phyloP scores from a whole-genome alignment of 2,797 vertebrate species.

The Parauchenoglanis punctatus region DNA sequence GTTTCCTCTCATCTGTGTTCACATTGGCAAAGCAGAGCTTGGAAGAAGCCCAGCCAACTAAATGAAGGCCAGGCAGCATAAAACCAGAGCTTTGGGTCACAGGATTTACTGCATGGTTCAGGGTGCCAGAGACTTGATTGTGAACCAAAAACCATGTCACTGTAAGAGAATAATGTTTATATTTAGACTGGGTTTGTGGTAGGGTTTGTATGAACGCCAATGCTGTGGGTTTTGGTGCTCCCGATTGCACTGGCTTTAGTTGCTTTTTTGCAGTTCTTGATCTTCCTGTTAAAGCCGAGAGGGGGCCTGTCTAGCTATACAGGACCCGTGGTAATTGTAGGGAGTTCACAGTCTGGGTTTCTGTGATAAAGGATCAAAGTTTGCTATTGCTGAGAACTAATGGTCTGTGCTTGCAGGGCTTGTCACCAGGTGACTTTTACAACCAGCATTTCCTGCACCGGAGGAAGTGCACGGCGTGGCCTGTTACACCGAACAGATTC shows the following conservation, averaged over 20 bases:
- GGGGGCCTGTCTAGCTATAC: conserved; percentile 20
- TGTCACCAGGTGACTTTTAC: conserved; percentile 53
- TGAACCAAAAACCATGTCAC: conserved; percentile 42
- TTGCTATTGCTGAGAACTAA: conserved; percentile 37
- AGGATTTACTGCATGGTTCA: conserved; percentile 39
- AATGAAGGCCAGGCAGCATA: conserved; percentile 39
- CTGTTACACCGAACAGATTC: conserved; percentile 19
- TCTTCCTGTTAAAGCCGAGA: conserved; percentile 40
- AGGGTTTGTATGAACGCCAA: conserved; percentile 27
- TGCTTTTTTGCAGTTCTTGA: conserved; percentile 16
- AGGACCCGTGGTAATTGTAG: conserved; percentile 19
- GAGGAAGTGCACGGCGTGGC: conserved; percentile 46
- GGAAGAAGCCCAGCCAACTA: conserved; percentile 31
- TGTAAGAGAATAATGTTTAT: conserved; percentile 28
- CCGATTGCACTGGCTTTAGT: neutral
- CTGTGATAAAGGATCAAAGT: conserved; percentile 44
- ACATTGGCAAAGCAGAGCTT: conserved; percentile 39
- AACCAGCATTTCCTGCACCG: conserved; percentile 51
- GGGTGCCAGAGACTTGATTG: conserved; percentile 42
- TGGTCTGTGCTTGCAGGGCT: conserved; percentile 29
- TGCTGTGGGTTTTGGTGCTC: conserved; percentile 36
- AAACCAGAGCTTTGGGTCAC: conserved; percentile 41
- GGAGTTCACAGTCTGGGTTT: conserved; percentile 36
- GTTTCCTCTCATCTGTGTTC: conserved; percentile 50
- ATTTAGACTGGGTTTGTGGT: conserved; percentile 37